A percentile compares a stretch with the other conserved stretches of the same genome.
These are phyloP conservation scores for Holocentrus rufus DNA, from an alignment of 2,797 vertebrate genomes.

Conservation along the genomic window DNA sequence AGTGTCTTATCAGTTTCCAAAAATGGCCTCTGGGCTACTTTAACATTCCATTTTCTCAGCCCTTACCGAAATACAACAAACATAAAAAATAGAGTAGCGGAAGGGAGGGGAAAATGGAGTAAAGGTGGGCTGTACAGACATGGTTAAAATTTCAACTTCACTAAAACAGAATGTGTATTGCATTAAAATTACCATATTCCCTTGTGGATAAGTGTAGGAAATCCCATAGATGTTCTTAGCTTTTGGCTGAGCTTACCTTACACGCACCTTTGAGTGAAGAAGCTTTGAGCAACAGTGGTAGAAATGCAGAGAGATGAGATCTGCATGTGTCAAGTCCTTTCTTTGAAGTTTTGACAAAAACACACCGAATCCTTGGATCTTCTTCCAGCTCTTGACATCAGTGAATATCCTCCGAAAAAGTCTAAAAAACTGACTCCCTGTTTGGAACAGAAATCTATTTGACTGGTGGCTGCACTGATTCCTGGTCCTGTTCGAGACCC, in stretches of 20 bases:
- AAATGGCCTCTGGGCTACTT: background rate
- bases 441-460: slow-evolving; percentile 13
- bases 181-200: background rate
- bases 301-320: background rate
- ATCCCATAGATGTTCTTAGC: background rate
- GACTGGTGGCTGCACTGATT: slow-evolving; percentile 25
- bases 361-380: background rate
- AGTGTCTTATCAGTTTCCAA: background rate
- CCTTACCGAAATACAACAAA: background rate
- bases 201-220: background rate
- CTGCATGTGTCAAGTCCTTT: too few species aligned
- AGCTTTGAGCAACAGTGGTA: background rate
- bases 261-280: slow-evolving; percentile 7
- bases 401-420: slow-evolving; percentile 23
- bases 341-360: background rate
- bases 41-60: background rate
- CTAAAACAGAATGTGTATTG: background rate
- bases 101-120: background rate
- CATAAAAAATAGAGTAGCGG: background rate
- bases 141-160: background rate
- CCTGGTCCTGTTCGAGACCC: slow-evolving; percentile 34
- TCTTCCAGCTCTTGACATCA: slow-evolving; percentile 2
- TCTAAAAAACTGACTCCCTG: background rate
- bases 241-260: slow-evolving; percentile 58
- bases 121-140: background rate